A percentile compares a stretch with the other conserved stretches of the same genome.
phyloP scores from a whole-genome alignment of 2,797 vertebrate species.

The Aphelocoma californica region DNA sequence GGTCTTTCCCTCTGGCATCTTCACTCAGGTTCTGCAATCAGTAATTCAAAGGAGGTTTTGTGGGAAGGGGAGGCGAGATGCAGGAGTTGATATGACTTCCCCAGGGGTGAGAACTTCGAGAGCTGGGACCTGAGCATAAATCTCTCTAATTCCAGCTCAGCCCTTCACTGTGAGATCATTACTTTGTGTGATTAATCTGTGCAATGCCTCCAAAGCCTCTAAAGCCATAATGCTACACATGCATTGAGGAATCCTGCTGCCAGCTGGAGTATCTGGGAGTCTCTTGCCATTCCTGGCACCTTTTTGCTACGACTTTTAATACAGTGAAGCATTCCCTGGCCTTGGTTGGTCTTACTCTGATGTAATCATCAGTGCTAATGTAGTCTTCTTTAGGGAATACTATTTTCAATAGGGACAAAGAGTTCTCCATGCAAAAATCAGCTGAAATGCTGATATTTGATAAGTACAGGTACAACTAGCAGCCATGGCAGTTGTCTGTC shows the following conservation, averaged over 20 bases:
- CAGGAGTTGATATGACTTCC: background rate
- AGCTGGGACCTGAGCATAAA: background rate
- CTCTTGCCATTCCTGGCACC: background rate
- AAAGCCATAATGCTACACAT: background rate
- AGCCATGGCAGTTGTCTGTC: background rate
- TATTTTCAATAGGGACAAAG: background rate
- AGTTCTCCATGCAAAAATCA: background rate
- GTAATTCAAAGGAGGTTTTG: background rate
- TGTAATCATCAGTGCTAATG: background rate
- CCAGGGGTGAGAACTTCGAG: conserved; percentile 6
- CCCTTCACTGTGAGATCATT: background rate
- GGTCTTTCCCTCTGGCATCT: conserved; percentile 16
- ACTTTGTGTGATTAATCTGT: background rate
- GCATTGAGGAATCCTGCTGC: background rate
- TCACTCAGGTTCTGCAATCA: background rate
- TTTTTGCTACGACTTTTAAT: background rate
- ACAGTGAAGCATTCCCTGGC: background rate
- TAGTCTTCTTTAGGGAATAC: background rate
- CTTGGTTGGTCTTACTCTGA: background rate
- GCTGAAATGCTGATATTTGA: background rate
- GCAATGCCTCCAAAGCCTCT: background rate
- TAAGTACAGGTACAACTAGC: background rate
- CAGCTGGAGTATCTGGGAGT: background rate
- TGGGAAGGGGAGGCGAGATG: background rate
- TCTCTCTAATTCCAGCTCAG: conserved; percentile 20